These are phyloP conservation scores for Pachypeltis micranthus DNA, from an alignment of 1,140 invertebrate genomes.

Conservation along the genomic window DNA sequence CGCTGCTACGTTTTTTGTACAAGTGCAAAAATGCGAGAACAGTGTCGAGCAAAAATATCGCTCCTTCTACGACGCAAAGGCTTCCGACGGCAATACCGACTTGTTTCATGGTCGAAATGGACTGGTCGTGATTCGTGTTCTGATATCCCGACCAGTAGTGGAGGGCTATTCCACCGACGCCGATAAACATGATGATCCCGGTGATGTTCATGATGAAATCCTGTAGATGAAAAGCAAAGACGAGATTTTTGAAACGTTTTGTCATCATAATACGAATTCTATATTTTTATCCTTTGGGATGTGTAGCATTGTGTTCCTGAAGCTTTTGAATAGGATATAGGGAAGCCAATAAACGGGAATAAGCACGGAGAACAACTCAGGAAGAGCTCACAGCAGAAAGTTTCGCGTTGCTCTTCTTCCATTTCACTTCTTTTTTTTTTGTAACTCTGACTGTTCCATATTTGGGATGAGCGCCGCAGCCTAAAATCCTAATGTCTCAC, in stretches of 20 bases:
- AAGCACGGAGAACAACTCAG: too few species aligned
- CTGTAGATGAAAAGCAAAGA: constrained; percentile 37
- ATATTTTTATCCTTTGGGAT: too few species aligned
- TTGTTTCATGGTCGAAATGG: constrained; percentile 53
- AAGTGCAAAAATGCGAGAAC: constrained; percentile 60
- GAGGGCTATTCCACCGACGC: constrained; percentile 66
- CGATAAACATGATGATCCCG: constrained; percentile 67
- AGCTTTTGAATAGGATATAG: too few species aligned
- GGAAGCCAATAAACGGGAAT: too few species aligned
- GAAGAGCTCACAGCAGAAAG: too few species aligned
- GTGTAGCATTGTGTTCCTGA: too few species aligned
- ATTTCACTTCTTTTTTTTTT: too few species aligned
- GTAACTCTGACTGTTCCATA: too few species aligned
- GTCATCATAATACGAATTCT: too few species aligned
- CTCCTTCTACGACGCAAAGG: constrained; percentile 62
- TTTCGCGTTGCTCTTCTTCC: too few species aligned
- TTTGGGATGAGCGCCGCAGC: too few species aligned
- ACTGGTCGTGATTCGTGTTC: constrained; percentile 55
- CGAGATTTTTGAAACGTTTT: neutral
- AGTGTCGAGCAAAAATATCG: constrained; percentile 61
- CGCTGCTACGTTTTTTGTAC: constrained; percentile 35
- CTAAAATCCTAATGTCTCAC: too few species aligned
- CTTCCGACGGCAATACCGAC: constrained; percentile 66
- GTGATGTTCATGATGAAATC: constrained; percentile 79
- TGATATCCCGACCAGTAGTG: constrained; percentile 79